Percentiles rank a stretch among this genome's conserved stretches.
Evolutionary conservation across 2,113 vertebrate genomes (phyloP).

Genomic region (Motacilla tschutschensis): DNA sequence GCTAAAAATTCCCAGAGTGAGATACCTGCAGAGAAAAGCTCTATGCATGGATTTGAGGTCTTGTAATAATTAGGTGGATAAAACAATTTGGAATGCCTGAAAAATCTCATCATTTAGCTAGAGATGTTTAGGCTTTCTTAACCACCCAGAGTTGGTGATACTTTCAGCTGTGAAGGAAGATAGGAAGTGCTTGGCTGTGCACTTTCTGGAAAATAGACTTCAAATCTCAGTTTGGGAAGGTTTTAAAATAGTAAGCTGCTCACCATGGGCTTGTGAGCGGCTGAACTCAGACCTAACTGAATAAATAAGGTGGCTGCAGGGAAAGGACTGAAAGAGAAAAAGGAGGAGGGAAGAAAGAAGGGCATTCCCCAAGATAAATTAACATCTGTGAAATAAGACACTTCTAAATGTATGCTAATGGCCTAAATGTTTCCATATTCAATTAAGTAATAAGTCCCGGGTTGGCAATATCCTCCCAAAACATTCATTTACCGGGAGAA

Average conservation of each 20-base stretch:
- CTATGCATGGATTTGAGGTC: neutral
- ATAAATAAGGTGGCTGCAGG: constrained; percentile 54
- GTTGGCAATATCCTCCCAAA: constrained; percentile 8
- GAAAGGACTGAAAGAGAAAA: constrained; percentile 2
- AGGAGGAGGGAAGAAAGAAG: neutral
- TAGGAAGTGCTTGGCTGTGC: neutral
- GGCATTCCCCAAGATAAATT: constrained; percentile 51
- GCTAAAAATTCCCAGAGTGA: neutral
- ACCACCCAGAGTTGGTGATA: neutral
- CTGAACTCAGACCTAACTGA: constrained; percentile 11
- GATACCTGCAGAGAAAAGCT: neutral
- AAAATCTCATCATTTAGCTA: neutral
- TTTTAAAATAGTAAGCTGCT: neutral
- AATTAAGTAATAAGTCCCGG: constrained; percentile 29
- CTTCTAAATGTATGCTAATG: constrained; percentile 34
- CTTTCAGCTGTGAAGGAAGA: neutral
- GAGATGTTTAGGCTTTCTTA: neutral
- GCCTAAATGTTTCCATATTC: constrained; percentile 38
- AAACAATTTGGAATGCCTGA: neutral
- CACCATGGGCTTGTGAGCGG: neutral
- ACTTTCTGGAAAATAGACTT: neutral
- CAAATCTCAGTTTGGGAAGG: neutral
- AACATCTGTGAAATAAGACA: constrained; percentile 29
- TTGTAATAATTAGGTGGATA: neutral
- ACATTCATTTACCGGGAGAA: neutral